Base-by-base conservation (phyloP, 2,888 invertebrate genomes). In the Agrypnus murinus region DNA sequence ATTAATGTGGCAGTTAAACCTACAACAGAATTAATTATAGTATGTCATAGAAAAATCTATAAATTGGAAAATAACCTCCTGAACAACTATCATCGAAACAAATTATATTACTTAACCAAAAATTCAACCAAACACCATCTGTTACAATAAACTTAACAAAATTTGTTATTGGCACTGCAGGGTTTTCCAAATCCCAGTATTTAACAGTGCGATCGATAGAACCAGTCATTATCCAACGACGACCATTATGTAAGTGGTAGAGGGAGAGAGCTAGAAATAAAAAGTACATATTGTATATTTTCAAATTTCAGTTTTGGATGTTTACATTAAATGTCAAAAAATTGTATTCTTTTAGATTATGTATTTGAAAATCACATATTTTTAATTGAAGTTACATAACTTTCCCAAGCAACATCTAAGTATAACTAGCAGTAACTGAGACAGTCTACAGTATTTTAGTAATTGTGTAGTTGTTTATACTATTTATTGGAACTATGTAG, bases 111-210 rank as follows among this genome's bases (percentile, higher is more conserved):
- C 85, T 82, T 36, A 87, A 81, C 89, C 90, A 90, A 76, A 88
- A 84, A 5, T 82, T 84, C 66, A 88, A 75, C 89, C 89, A 90
- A 45, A 84, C 77, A 6, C 87, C 87, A 77, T 88, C 86, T 0
- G 85, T 84, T n/a, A 87, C 80, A 9, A 86, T 79, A 46, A 86
- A 86, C 68, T 84, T 86, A 73, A 85, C 86, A 2, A 76, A 46
- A n/a, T 72, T 73, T 34, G 77, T 81, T 25, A 87, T 80, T 0
- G 88, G 87, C 34, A 77, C 78, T 19, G 77, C 81, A 40, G 82
- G 80, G 73, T 87, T 84, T 58, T 87, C 83, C 62, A 92, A 88
- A 82, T 94, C 92, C 93, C 93, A 94, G 65, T 92, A 88, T 84
- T 91, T 92, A 19, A 90, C 87, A 65, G 87, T 86, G 48, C 91